Conservation (phyloP, 2,888 invertebrate genomes). For the Leucozona laternaria region DNA sequence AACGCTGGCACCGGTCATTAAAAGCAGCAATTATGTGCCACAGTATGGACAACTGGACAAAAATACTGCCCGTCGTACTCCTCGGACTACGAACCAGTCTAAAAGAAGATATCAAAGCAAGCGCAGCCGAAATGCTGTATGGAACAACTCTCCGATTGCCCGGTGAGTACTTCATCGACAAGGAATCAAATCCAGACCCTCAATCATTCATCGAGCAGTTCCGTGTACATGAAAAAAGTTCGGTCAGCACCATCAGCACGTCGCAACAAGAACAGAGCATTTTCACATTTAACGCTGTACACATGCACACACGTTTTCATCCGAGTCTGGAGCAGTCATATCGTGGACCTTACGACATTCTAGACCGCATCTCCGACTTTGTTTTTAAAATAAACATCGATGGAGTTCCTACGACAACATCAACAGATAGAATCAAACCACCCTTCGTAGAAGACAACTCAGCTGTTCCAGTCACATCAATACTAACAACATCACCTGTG, state of each 20-base stretch:
- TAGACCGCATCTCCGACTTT: neutral
- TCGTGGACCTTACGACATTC: neutral
- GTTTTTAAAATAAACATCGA: neutral
- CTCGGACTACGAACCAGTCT: constrained; percentile 78
- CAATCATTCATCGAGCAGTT: constrained; percentile 53
- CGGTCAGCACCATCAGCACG: constrained; percentile 46
- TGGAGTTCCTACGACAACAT: neutral
- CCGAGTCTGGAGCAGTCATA: neutral
- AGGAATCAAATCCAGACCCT: constrained; percentile 46
- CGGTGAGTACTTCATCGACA: constrained; percentile 55
- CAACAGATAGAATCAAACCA: neutral
- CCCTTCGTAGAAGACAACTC: neutral
- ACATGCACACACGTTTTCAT: constrained; percentile 26
- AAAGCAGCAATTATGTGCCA: constrained; percentile 72
- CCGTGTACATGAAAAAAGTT: constrained; percentile 37
- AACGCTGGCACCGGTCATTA: constrained; percentile 80
- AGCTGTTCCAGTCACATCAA: neutral
- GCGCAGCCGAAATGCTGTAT: constrained; percentile 79
- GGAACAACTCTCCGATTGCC: constrained; percentile 78
- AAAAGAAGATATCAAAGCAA: constrained; percentile 78
- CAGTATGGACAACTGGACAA: constrained; percentile 76
- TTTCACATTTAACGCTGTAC: neutral
- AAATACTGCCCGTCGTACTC: constrained; percentile 79
- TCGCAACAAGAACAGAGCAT: constrained; percentile 27
- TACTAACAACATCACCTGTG: neutral